phyloP scores from a whole-genome alignment of 2,113 vertebrate genomes.

The Indri indri region DNA sequence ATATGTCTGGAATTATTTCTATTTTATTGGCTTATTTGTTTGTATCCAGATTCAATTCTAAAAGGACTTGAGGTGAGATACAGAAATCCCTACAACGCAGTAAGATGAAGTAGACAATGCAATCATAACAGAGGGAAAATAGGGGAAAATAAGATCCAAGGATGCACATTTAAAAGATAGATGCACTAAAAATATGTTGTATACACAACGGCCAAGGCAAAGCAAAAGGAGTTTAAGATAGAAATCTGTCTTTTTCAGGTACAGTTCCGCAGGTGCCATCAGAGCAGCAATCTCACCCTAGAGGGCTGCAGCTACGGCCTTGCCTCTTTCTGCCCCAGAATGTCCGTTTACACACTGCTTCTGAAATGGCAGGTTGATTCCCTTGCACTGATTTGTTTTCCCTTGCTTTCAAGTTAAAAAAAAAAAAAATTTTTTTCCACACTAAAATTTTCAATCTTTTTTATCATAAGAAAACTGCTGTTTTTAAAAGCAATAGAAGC shows the following conservation, averaged over 20 bases:
- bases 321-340: accelerated
- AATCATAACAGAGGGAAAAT: neutral
- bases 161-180: neutral
- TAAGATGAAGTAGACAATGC: neutral
- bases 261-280: neutral
- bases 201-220: neutral
- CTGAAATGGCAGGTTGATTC: neutral
- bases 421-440: neutral
- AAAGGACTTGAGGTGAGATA: slow-evolving; percentile 9
- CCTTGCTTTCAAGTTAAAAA: neutral
- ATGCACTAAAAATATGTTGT: neutral
- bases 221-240: neutral
- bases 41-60: neutral
- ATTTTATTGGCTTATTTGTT: neutral
- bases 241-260: neutral
- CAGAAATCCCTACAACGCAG: neutral
- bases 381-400: neutral
- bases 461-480: neutral
- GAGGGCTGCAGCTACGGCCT: neutral
- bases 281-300: neutral
- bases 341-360: neutral
- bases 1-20: neutral
- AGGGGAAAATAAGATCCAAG: neutral
- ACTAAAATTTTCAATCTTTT: neutral
- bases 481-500: neutral